phyloP scores from a whole-genome alignment of 1,140 invertebrate species.

The Polypedilum pembai region DNA sequence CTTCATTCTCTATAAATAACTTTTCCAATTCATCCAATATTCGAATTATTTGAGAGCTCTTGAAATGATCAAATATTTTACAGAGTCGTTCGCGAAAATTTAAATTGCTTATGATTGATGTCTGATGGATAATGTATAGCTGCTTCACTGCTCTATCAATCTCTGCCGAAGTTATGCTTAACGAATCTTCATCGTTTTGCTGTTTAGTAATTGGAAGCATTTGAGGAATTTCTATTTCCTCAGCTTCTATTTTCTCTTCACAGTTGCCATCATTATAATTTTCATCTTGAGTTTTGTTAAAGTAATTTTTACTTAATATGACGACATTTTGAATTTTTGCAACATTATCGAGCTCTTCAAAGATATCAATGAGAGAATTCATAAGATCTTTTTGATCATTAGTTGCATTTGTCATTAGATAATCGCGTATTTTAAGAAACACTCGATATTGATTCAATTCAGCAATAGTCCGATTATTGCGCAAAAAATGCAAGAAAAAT shows the following conservation, averaged over 20 bases:
- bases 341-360: background rate
- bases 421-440: background rate
- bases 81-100: slow-evolving; percentile 41
- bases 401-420: background rate
- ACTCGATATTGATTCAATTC: slow-evolving; percentile 1
- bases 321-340: slow-evolving; percentile 10
- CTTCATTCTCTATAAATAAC: slow-evolving; percentile 41
- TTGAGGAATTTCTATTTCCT: slow-evolving; percentile 30
- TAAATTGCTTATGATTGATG: slow-evolving; percentile 39
- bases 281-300: slow-evolving; percentile 34
- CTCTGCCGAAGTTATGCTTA: slow-evolving; percentile 36
- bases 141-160: slow-evolving; percentile 43
- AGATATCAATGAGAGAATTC: background rate
- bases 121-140: slow-evolving; percentile 40
- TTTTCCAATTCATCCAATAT: slow-evolving; percentile 36
- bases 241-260: background rate
- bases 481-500: slow-evolving; percentile 41
- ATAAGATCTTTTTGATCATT: background rate
- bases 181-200: background rate
- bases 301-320: background rate
- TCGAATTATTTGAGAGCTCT: slow-evolving; percentile 37
- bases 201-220: slow-evolving; percentile 25
- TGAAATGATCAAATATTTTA: slow-evolving; percentile 39
- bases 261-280: slow-evolving; percentile 32
- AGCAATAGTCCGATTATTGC: slow-evolving; percentile 36